Base-by-base conservation (phyloP, 2,797 vertebrate species). In the Siniperca obscura region DNA sequence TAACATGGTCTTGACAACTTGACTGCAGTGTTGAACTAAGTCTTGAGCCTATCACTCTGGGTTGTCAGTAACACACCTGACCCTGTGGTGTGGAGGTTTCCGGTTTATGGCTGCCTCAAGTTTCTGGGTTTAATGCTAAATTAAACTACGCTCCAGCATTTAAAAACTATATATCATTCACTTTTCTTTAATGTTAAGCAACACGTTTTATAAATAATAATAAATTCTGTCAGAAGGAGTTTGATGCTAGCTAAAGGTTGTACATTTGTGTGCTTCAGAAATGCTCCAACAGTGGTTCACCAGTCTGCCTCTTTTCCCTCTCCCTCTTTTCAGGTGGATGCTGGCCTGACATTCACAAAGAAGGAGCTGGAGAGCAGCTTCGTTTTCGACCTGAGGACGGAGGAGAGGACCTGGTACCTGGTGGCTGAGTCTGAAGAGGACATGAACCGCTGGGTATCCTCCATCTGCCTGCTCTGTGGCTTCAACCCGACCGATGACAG, bases 361-460 rank as follows among this genome's bases (percentile, higher is more conserved):
- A 98, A 97, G 87, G 97, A 97, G 85, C 96, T 98, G 92, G 97
- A 98, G 93, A 97, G 96, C 93, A 98, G 97, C 92, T 98, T 96
- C 44, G 97, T 98, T 80, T 98, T 98, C 86, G 97, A 98, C 88
- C 97, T 98, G 92, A 96, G 95, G 93, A 98, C 97, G 13, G 96
- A 96, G 87, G 97, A 97, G 92, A 94, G 97, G 84, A 96, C 95
- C 75, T 98, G 98, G 95, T 98, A 98, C 94, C 93, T 98, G 91
- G 97, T 98, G 77, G 96, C 97, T 1, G 97, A 98, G 92, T 97
- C 96, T 0, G 97, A 98, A 80, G 96, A 97, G 88, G 97, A 98
- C 93, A 98, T 98, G 97, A 97, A 97, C 95, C 97, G 97, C 95
- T 98, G 97, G 97, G 97, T 98, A 82, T 95, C 97, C 12, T 96